phyloP scores from a whole-genome alignment of 2,797 vertebrate genomes.

The Melanotaenia pygmaea region DNA sequence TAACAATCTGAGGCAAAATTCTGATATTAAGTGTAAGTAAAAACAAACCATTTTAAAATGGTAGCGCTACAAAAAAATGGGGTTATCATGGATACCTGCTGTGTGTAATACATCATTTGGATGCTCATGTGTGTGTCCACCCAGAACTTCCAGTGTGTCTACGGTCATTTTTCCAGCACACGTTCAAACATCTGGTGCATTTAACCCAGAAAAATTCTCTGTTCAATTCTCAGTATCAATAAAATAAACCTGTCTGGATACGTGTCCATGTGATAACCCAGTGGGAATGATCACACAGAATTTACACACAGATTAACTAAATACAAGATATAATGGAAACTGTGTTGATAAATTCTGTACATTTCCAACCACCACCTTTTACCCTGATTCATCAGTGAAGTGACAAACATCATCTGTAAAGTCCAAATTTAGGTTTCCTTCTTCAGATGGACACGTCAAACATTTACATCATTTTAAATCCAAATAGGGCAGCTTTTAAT shows the following conservation, averaged over 20 bases:
- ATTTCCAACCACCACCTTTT: neutral
- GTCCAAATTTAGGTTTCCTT: neutral
- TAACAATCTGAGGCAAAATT: no score
- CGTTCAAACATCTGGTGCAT: neutral
- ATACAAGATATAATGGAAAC: neutral
- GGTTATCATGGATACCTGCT: neutral
- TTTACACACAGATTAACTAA: neutral
- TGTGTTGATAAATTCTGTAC: neutral
- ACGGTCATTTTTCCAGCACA: neutral
- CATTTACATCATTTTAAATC: neutral
- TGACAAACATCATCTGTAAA: neutral
- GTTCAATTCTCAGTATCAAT: neutral
- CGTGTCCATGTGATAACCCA: neutral
- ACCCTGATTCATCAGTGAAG: neutral
- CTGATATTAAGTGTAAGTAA: no score
- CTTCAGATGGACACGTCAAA: neutral
- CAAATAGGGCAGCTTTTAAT: neutral
- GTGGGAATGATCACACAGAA: neutral
- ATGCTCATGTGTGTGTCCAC: neutral
- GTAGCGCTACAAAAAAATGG: no score
- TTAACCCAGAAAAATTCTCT: no score
- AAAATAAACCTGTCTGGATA: neutral
- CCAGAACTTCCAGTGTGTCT: neutral
- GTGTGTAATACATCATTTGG: neutral
- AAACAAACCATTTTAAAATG: no score